Conservation (phyloP, 2,888 invertebrate species). For the Synergus itoensis region DNA sequence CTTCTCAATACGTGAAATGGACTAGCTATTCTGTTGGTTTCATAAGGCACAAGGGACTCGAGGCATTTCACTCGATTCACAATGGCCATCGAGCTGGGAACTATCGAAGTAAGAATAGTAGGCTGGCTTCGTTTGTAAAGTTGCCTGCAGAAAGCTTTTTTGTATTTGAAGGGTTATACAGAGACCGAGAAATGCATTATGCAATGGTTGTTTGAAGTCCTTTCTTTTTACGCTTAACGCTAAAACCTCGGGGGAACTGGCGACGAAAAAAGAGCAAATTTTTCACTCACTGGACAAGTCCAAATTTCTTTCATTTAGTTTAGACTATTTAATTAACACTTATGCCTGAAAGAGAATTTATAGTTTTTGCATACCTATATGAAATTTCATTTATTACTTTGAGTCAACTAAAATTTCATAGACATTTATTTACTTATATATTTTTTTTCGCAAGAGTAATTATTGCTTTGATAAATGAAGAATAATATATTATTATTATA, state of each 20-base stretch:
- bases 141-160: slow-evolving; percentile 70
- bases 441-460: too few relatives aligned
- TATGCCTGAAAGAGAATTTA: too few relatives aligned
- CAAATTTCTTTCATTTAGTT: slow-evolving; percentile 46
- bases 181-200: slow-evolving; percentile 70
- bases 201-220: slow-evolving; percentile 73
- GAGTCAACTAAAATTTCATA: too few relatives aligned
- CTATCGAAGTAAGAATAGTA: slow-evolving; percentile 53
- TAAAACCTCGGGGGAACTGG: slow-evolving; percentile 58
- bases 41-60: slow-evolving; percentile 52
- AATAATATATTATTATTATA: too few relatives aligned
- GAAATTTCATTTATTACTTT: too few relatives aligned
- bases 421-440: too few relatives aligned
- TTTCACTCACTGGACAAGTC: not conserved
- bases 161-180: slow-evolving; percentile 66
- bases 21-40: slow-evolving; percentile 54
- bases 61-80: slow-evolving; percentile 57
- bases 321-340: slow-evolving; percentile 1
- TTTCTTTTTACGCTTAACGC: slow-evolving; percentile 61
- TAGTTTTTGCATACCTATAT: too few relatives aligned
- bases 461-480: too few relatives aligned
- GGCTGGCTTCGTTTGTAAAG: slow-evolving; percentile 63
- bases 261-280: slow-evolving; percentile 18
- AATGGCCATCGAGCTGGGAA: slow-evolving; percentile 55
- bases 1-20: slow-evolving; percentile 48